Evolutionary conservation across 2,113 vertebrate species (phyloP).

Genomic region (Tapirus terrestris): DNA sequence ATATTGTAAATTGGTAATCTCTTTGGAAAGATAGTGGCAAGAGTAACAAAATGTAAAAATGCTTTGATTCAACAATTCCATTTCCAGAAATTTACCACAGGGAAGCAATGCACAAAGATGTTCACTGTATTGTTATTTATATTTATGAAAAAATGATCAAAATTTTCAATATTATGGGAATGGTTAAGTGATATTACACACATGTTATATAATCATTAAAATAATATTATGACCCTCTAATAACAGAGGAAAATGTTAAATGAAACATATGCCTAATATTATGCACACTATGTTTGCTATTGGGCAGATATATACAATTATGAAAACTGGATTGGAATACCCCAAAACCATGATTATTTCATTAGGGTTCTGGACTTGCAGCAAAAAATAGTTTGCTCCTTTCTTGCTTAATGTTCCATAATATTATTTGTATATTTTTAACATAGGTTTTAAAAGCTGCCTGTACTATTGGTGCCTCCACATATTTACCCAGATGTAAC

Average conservation of each 20-base stretch:
- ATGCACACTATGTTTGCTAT: not conserved
- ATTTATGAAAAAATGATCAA: not conserved
- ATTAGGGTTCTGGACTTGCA: not conserved
- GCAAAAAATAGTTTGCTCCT: not conserved
- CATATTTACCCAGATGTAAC: not conserved
- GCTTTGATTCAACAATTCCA: not conserved
- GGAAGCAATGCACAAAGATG: not conserved
- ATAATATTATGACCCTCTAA: not conserved
- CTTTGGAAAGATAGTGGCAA: not conserved
- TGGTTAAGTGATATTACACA: not conserved
- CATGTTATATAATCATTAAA: not conserved
- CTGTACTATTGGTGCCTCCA: not conserved
- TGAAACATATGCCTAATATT: not conserved
- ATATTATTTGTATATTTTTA: not conserved
- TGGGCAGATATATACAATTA: not conserved
- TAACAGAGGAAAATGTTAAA: not conserved
- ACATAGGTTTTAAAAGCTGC: not conserved
- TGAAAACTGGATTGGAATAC: not conserved
- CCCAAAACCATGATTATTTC: not conserved
- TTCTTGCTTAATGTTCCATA: not conserved
- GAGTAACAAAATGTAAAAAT: not conserved
- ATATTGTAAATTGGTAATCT: not conserved
- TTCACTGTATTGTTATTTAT: not conserved
- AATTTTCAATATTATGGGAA: not conserved
- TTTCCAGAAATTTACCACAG: not conserved